These are phyloP conservation scores for Neomorphus geoffroyi DNA, from an alignment of 2,797 vertebrate species.

Conservation along the genomic window DNA sequence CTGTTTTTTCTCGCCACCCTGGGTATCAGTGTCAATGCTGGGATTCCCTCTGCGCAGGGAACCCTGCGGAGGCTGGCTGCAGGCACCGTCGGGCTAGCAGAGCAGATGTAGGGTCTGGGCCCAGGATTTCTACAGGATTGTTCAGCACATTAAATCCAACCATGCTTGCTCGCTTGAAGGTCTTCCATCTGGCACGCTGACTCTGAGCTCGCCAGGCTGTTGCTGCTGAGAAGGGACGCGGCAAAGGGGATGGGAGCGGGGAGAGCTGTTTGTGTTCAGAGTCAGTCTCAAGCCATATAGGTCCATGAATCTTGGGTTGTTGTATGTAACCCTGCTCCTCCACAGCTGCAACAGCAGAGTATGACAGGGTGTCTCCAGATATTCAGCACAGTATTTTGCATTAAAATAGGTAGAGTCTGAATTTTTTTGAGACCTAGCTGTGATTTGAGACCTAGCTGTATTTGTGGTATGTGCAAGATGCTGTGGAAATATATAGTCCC, in stretches of 20 bases:
- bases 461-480: background rate
- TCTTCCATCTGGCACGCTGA: background rate
- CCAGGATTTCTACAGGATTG: background rate
- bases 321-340: fast-evolving
- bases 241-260: background rate
- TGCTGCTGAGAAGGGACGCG: background rate
- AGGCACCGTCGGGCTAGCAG: fast-evolving
- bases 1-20: background rate
- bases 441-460: fast-evolving
- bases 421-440: background rate
- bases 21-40: fast-evolving
- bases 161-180: background rate
- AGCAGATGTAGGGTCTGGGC: constrained; percentile 17
- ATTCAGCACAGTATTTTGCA: background rate
- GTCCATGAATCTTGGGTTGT: background rate
- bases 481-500: background rate
- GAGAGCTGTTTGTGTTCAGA: background rate
- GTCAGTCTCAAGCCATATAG: fast-evolving
- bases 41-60: background rate
- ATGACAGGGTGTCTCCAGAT: background rate
- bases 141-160: background rate
- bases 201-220: background rate
- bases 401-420: background rate
- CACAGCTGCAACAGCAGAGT: fast-evolving
- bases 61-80: background rate